Evolutionary conservation across 1,140 invertebrate species (phyloP).

Genomic region (Heliconius hermathena): DNA sequence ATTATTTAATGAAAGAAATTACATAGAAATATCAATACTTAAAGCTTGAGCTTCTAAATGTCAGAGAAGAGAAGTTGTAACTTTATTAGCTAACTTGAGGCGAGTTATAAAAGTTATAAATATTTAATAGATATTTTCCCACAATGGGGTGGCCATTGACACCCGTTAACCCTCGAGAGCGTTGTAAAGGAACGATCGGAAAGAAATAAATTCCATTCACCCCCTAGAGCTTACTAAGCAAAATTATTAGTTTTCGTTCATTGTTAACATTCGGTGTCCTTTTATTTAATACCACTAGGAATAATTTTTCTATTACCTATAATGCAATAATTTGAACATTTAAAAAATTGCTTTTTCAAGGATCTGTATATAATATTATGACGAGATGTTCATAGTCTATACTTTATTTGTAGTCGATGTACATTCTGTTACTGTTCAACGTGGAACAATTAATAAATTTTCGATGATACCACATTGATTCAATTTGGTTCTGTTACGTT

Average conservation of each 20-base stretch:
- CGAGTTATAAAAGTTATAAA: slow-evolving; percentile 60
- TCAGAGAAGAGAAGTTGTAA: slow-evolving; percentile 16
- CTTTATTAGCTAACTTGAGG: slow-evolving; percentile 38
- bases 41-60: background rate
- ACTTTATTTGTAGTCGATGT: background rate
- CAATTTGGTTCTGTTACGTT: too few relatives aligned
- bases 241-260: slow-evolving; percentile 71
- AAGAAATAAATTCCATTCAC: slow-evolving; percentile 67
- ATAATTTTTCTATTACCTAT: slow-evolving; percentile 43
- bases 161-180: slow-evolving; percentile 73
- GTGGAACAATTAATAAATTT: background rate
- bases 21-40: background rate
- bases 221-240: slow-evolving; percentile 67
- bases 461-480: too few relatives aligned
- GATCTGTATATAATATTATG: background rate
- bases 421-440: background rate
- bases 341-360: slow-evolving; percentile 5
- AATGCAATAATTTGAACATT: slow-evolving; percentile 23
- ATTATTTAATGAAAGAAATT: background rate
- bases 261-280: slow-evolving; percentile 49
- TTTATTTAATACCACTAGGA: slow-evolving; percentile 40
- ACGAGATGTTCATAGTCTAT: background rate
- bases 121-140: slow-evolving; percentile 80
- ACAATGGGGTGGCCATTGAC: slow-evolving; percentile 77
- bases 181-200: slow-evolving; percentile 72